Evolutionary conservation across 2,888 invertebrate species (phyloP), one percentile per base, ranked within the genome.

Genomic region (Chelonus formosanus): DNA sequence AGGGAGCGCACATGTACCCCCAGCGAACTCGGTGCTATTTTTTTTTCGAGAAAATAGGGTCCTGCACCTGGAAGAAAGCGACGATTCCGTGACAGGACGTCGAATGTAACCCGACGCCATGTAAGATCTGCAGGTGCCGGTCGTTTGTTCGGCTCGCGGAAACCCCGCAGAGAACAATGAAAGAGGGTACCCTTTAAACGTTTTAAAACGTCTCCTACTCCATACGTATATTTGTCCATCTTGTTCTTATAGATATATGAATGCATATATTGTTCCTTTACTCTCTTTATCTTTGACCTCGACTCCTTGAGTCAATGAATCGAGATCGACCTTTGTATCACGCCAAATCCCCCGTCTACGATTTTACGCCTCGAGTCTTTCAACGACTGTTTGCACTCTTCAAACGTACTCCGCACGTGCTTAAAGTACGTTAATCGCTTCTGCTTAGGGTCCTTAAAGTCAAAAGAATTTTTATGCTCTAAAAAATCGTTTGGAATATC

Each of bases 361-460:
- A 77, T 76, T 78, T 73, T 74, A 74, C 76, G 73, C 73, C 77
- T 77, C 71, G 72, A 63, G 73, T 75, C 72, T 75, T 75, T 79
- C 82, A 79, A 82, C 81, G 78, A 81, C 78, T 78, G 78, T 81
- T 82, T 79, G 76, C 76, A 75, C 75, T 77, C 78, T 78, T 74
- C 75, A 79, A 62, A 76, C 76, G 77, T 76, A 76, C 76, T 74
- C 74, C 73, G 80, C 81, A 79, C 82, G 81, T 78, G 82, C 78
- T 73, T n/a, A 50, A 62, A 58, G 55, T 60, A 65, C 65, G 56
- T 60, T 65, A 63, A 63, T 63, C 47, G 56, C 47, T 40, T 40
- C 6, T 40, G 4, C 6, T 40, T 40, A 40, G 40, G 6, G 40
- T 20, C 20, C 20, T 20, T 20, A 20, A 20, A 20, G 20, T 20